Evolutionary conservation across 1,140 invertebrate genomes (phyloP).

Genomic region (Melipona quadrifasciata): DNA sequence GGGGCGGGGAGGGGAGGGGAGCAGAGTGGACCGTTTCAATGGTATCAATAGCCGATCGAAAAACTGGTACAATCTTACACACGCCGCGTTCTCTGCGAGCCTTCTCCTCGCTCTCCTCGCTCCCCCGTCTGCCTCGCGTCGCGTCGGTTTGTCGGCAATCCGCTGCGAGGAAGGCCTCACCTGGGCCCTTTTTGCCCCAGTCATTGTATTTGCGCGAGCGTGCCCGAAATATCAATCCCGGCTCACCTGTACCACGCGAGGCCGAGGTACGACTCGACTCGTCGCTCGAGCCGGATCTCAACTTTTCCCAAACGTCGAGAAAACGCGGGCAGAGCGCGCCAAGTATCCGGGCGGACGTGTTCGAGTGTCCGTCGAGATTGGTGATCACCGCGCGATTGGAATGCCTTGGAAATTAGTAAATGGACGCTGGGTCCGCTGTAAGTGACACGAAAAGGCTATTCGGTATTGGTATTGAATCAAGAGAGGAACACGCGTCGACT

Average conservation of each 20-base stretch:
- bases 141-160: constrained; percentile 36
- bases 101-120: constrained; percentile 2
- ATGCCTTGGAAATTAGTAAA: constrained; percentile 61
- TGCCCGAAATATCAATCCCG: constrained; percentile 76
- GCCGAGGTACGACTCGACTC: constrained; percentile 16
- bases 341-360: background rate
- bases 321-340: background rate
- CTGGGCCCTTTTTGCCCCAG: constrained; percentile 73
- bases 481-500: constrained; percentile 5
- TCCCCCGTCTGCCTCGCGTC: constrained; percentile 8
- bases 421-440: background rate
- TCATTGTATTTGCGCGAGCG: constrained; percentile 76
- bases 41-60: constrained; percentile 77
- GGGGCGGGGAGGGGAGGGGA: constrained; percentile 47
- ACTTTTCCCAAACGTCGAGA: too few relatives aligned
- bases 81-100: constrained; percentile 59
- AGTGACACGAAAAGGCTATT: constrained; percentile 63
- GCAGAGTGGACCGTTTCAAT: constrained; percentile 61
- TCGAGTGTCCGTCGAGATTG: background rate
- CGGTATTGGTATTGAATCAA: constrained; percentile 36
- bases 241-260: constrained; percentile 45
- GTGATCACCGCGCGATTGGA: constrained; percentile 30
- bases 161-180: constrained; percentile 59
- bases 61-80: constrained; percentile 80
- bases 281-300: too few relatives aligned